These are phyloP conservation scores for Aethina tumida DNA, from an alignment of 1,140 invertebrate genomes.

Conservation along the genomic window DNA sequence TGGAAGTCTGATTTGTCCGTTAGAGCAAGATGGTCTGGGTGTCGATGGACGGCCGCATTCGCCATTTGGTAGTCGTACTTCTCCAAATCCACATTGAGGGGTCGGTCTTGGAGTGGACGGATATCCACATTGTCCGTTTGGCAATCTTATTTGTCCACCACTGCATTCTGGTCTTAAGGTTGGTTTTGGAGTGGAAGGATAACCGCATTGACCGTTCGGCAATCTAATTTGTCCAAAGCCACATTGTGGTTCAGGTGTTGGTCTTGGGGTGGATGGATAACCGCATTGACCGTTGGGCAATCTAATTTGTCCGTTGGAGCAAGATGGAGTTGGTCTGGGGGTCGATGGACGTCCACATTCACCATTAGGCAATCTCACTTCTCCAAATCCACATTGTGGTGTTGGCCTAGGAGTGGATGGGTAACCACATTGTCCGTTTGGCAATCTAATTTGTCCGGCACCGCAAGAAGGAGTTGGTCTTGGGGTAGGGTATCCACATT, in stretches of 20 bases:
- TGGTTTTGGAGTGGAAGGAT: conserved; percentile 4
- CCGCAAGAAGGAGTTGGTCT: conserved; percentile 4
- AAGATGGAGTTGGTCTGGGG: not conserved
- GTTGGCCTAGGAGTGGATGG: conserved; percentile 4
- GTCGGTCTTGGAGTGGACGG: conserved; percentile 2
- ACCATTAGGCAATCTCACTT: not conserved
- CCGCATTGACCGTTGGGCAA: too few species aligned
- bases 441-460: conserved; percentile 1
- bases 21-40: too few species aligned
- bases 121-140: conserved; percentile 1
- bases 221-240: too few species aligned
- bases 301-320: not conserved
- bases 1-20: too few species aligned
- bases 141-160: not conserved
- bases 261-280: too few species aligned
- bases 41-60: too few species aligned
- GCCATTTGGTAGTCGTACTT: too few species aligned
- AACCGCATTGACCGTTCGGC: too few species aligned
- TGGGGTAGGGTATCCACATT: not conserved
- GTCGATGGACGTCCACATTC: not conserved
- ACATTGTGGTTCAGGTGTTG: conserved; percentile 1
- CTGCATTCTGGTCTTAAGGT: conserved; percentile 2
- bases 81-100: too few species aligned
- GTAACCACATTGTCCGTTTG: not conserved
- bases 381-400: conserved; percentile 3